A percentile compares a stretch with the other conserved stretches of the same genome.
Evolutionary conservation across 2,113 vertebrate genomes (phyloP).

Genomic region (Salvelinus fontinalis): DNA sequence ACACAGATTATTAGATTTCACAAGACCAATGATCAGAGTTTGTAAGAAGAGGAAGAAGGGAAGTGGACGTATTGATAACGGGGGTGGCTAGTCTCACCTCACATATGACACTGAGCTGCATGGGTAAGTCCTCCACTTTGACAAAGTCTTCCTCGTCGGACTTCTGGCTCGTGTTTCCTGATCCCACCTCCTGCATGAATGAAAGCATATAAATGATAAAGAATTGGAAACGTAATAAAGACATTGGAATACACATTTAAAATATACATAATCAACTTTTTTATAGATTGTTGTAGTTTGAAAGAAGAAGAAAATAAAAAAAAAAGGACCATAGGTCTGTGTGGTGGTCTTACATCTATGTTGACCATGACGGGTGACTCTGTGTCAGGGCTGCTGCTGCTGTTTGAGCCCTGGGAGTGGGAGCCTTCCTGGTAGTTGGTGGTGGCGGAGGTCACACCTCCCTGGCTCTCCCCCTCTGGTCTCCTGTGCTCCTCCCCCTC

Average conservation of each 20-base stretch:
- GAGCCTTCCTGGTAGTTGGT: conserved; percentile 49
- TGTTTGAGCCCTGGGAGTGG: conserved; percentile 77
- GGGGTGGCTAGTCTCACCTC: conserved; percentile 70
- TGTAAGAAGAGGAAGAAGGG: neutral
- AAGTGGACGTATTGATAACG: neutral
- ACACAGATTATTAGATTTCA: neutral
- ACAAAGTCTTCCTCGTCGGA: conserved; percentile 99
- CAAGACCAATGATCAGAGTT: too few species aligned
- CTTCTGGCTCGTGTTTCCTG: conserved; percentile 92
- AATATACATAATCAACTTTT: too few species aligned
- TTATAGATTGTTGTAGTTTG: too few species aligned
- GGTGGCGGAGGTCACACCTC: conserved; percentile 56
- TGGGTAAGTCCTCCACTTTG: conserved; percentile 91
- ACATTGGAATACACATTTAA: too few species aligned
- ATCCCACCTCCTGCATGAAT: conserved; percentile 85
- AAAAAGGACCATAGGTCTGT: neutral
- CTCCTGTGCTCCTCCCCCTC: conserved; percentile 33
- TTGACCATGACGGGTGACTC: conserved; percentile 94
- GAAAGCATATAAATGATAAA: neutral
- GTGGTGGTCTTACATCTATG: conserved; percentile 77
- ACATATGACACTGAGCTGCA: conserved; percentile 90
- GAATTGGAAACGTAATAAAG: too few species aligned
- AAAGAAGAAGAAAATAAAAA: too few species aligned
- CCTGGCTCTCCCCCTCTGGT: conserved; percentile 46
- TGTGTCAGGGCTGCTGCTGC: conserved; percentile 86